These are phyloP conservation scores for Ivindomyrus marchei DNA, from an alignment of 2,113 vertebrate species.

Conservation along the genomic window DNA sequence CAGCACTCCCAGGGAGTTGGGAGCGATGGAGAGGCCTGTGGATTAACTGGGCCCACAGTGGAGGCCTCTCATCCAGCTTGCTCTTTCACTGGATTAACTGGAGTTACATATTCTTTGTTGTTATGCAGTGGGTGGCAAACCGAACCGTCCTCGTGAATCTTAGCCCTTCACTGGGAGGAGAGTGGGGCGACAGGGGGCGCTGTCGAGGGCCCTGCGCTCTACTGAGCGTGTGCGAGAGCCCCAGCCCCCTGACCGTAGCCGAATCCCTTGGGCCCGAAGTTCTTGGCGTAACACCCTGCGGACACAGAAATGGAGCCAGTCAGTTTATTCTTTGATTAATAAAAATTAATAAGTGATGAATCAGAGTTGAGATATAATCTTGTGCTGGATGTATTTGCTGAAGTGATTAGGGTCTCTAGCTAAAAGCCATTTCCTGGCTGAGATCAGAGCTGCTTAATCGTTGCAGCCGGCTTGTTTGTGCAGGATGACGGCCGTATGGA, in stretches of 20 bases:
- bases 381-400: neutral
- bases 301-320: conserved; percentile 14
- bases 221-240: conserved; percentile 78
- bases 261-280: conserved; percentile 92
- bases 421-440: neutral
- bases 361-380: neutral
- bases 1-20: neutral
- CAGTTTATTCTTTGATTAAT: neutral
- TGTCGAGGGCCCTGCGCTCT: conserved; percentile 28
- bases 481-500: neutral
- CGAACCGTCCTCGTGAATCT: too few relatives aligned
- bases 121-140: too few relatives aligned
- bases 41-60: neutral
- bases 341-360: neutral
- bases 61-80: neutral
- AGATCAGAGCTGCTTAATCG: neutral
- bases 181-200: neutral
- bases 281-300: conserved; percentile 86
- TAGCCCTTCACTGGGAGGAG: too few relatives aligned
- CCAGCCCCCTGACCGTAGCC: conserved; percentile 87
- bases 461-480: too few relatives aligned
- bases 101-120: neutral
- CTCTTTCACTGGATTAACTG: neutral
- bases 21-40: neutral
- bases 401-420: too few relatives aligned